Base-by-base conservation (phyloP, 2,113 vertebrate genomes). In the Planiliza haematocheilus region DNA sequence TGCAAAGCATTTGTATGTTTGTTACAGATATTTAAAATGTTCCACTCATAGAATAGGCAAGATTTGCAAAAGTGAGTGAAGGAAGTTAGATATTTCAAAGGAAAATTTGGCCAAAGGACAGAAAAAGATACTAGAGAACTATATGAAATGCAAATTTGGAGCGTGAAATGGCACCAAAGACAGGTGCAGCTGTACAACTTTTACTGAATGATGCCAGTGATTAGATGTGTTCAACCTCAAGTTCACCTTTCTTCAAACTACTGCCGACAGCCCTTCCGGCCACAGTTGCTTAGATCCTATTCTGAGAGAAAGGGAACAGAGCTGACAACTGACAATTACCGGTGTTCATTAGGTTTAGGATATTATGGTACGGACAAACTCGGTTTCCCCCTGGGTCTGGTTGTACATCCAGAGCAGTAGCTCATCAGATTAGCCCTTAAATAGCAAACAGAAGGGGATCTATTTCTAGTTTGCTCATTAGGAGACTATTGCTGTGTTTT, bases 271-370 rank as follows among this genome's bases (percentile, higher is more conserved):
- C 20, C 30, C 20, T 45, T 69, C 24, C 46, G 83, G 70, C 17
- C 74, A 79, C 71, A 45, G 12, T 70, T 63, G 63, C 55, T 88
- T 79, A 52, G 38, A 78, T 77, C 55, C 56, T 66, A 24, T 11
- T 8, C 14, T 36, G 8, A 56, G 57, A 71, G 76, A 86, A 49
- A 72, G 66, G 63, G 51, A 81, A 51, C 62, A 77, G 86, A 84
- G n/a, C n/a, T n/a, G n/a, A 36, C 77, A 60, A n/a, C 60, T 18
- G 39, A 17, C 71, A 78, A 84, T 92, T 91, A 89, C 49, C 61
- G 42, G 55, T 13, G 37, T 56, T 91, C 58, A 91, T 89, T 89
- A 71, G 64, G 70, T 89, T 87, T 62, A 48, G 59, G 41, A 41
- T 74, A 16, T 76, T 48, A 67, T 48, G n/a, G 41, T 43, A 51